Evolutionary conservation across 2,797 vertebrate species (phyloP), one percentile per base, ranked within the genome.

Genomic region (Myotis planiceps): DNA sequence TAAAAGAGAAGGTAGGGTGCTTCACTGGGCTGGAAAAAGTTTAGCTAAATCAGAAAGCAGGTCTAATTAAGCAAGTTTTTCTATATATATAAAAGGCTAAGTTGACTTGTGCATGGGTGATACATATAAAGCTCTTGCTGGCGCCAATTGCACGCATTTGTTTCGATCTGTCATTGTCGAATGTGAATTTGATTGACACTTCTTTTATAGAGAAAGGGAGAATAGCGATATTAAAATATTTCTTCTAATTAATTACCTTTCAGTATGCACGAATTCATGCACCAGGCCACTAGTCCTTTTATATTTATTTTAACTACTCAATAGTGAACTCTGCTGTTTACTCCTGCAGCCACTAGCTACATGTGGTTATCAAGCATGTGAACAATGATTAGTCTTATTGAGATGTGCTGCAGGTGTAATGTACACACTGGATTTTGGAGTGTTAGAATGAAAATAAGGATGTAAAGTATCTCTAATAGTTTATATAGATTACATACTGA

Each of bases 31-130:
- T 60, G 27, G 5, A 60, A 60, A 60, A 60, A 60, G 27, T 29
- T 60, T 14, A 60, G 58, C 58, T 60, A 14, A 14, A 60, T 60
- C 27, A 60, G 58, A 60, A 60, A 60, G 27, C 27, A 60, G 58
- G 58, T 6, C 12, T 60, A 14, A 29, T 60, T 60, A 60, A 60
- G 58, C 27, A 60, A 29, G 27, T 60, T 60, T 60, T 60, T 60
- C 27, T 60, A 29, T 6, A 29, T 60, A 13, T 60, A 60, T 29
- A 58, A 27, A 13, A 58, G 55, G 25, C 55, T 58, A 58, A 58
- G 55, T 27, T 27, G 4, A 58, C 55, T 58, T 0, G 12, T 0
- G 0, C 12, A 27, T 58, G 25, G 0, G 5, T 5, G 5, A 29
- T 58, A 6, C 25, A 58, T 2, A 27, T 58, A 0, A 58, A 58